Percentiles rank a stretch among this genome's conserved stretches.
These are phyloP conservation scores for Anguilla rostrata DNA, from an alignment of 2,113 vertebrate genomes.

Conservation along the genomic window DNA sequence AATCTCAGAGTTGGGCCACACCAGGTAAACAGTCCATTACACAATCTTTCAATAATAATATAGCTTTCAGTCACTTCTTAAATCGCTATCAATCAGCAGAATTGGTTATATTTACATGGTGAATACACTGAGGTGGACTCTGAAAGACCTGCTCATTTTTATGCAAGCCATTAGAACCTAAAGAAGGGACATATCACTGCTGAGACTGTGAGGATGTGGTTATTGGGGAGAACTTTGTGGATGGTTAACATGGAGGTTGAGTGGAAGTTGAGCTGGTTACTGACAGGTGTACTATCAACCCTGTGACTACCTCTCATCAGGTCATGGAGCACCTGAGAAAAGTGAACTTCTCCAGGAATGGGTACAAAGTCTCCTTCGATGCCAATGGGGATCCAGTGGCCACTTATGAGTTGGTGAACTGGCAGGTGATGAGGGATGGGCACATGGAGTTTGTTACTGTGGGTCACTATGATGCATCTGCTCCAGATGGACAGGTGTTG, in stretches of 20 bases:
- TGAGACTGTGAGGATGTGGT: no score
- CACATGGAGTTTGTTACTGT: conserved; percentile 52
- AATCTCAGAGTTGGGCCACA: conserved; percentile 33
- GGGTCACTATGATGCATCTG: conserved; percentile 58
- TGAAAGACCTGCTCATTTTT: no score
- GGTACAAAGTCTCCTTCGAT: conserved; percentile 62
- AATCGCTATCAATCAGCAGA: no score
- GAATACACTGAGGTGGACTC: no score
- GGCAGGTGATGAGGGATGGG: conserved; percentile 52
- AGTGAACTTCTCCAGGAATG: conserved; percentile 56
- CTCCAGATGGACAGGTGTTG: conserved; percentile 51
- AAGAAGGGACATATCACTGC: no score
- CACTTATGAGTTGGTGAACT: conserved; percentile 65
- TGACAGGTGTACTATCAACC: background rate
- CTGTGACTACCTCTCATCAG: conserved; percentile 26
- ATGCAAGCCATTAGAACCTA: no score
- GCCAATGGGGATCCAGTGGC: conserved; percentile 62
- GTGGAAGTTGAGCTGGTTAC: no score
- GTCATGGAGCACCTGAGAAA: conserved; percentile 51
- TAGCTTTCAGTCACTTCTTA: no score
- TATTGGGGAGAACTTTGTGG: no score
- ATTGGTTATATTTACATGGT: no score
- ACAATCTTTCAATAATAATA: no score
- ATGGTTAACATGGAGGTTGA: no score
- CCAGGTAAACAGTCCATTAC: conserved; percentile 46